Evolutionary conservation across 2,113 vertebrate species (phyloP).

Genomic region (Cephalophus harveyi): DNA sequence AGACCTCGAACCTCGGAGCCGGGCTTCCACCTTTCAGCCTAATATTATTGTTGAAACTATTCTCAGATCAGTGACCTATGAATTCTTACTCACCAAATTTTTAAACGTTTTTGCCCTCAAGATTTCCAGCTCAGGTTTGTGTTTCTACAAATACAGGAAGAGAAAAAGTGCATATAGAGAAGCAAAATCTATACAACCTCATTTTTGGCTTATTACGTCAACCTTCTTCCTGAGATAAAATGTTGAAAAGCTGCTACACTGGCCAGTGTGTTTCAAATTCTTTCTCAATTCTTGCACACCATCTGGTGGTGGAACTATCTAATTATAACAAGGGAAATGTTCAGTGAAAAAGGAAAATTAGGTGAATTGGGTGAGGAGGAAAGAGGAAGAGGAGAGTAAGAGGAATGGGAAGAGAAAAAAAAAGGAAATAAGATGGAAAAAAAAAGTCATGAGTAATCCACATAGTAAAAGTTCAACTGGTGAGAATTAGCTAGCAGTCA

Average conservation of each 20-base stretch:
- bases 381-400: not conserved
- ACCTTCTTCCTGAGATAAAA: not conserved
- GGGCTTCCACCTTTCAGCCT: not conserved
- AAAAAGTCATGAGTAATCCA: not conserved
- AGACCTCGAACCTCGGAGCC: not conserved
- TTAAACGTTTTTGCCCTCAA: not conserved
- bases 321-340: not conserved
- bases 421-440: not conserved
- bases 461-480: not conserved
- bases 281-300: conserved; percentile 56
- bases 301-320: conserved; percentile 61
- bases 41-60: not conserved
- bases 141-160: not conserved
- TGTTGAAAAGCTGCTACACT: not conserved
- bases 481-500: not conserved
- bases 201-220: not conserved
- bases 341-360: not conserved
- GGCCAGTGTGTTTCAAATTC: rapidly evolving
- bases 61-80: not conserved
- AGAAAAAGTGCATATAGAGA: not conserved
- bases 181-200: not conserved
- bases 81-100: not conserved
- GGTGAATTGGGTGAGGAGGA: not conserved
- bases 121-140: not conserved
- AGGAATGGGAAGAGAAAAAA: not conserved